Evolutionary conservation across 2,797 vertebrate species (phyloP).

Genomic region (Delichon dasypus): DNA sequence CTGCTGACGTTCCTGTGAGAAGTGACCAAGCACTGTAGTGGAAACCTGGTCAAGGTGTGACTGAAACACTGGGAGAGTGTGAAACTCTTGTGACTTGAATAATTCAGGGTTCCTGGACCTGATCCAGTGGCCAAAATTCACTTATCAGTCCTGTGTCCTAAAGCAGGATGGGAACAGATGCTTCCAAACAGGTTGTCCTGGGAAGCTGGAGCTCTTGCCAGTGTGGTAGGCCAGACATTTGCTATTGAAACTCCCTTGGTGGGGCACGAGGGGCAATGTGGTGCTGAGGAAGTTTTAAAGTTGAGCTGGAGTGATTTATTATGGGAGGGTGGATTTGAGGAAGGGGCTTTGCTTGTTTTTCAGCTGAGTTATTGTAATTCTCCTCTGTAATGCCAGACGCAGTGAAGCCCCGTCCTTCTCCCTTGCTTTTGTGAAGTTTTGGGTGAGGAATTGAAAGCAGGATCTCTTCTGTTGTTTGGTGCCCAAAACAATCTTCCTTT

Average conservation of each 20-base stretch:
- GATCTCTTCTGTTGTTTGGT: neutral
- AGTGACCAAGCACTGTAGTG: rapidly evolving
- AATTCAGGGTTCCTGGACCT: neutral
- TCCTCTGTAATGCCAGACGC: neutral
- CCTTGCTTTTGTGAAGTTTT: neutral
- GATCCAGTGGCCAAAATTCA: neutral
- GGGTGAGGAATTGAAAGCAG: neutral
- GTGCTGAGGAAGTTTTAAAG: neutral
- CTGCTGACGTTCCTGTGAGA: neutral
- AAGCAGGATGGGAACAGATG: neutral
- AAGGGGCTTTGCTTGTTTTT: neutral
- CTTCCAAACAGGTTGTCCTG: rapidly evolving
- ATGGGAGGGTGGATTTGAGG: neutral
- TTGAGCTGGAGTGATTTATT: neutral
- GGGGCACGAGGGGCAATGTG: neutral
- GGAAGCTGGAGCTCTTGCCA: neutral
- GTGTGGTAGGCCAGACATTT: rapidly evolving
- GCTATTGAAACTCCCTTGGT: neutral
- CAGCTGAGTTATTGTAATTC: neutral
- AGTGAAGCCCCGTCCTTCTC: neutral
- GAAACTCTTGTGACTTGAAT: neutral
- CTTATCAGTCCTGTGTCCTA: rapidly evolving
- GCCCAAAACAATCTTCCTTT: neutral
- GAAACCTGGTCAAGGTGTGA: neutral
- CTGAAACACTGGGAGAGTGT: neutral